Base-by-base conservation (phyloP, 1,140 invertebrate genomes). In the Nymphalis io region DNA sequence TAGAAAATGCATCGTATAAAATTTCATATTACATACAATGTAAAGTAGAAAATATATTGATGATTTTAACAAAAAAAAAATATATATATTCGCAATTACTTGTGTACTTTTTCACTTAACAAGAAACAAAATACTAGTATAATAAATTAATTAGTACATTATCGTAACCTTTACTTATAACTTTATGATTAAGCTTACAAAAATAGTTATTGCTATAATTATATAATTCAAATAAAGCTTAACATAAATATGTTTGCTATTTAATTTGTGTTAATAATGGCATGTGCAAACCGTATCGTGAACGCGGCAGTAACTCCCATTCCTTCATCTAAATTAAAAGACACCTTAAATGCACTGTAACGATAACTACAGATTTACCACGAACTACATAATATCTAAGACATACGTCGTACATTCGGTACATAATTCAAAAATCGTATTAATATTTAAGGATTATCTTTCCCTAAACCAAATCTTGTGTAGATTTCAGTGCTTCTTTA, bases 331-430 rank as follows among this genome's bases (percentile, higher is more conserved):
- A 68, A 60, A 20, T 66, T 70, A 65, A 60, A 63, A 74, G 73
- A 75, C 73, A 73, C 67, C 62, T 69, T 69, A 75, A 72, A 68
- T 65, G 73, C 69, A 65, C 70, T 61, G 66, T 62, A 72, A 72
- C 65, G 73, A 75, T 70, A 65, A 68, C 64, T 64, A 67, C 59
- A 70, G 42, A 63, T 59, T 58, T 60, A 55, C 48, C 57, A 44
- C 58, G 44, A 46, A 38, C 57, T 60, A 68, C 59, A 60, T 27
- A 13, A 15, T 55, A 27, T 68, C 67, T 68, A 62, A 64, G 39
- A 11, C 55, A 48, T 51, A 53, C 33, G 39, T 57, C 40, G 46
- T 68, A 68, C 59, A n/a, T 58, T 46, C 18, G 16, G 15, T 16
- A 48, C 44, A 48, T 16, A 18, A 16, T 51, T 51, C 20, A 20